phyloP scores from a whole-genome alignment of 2,113 vertebrate species.

The Acrocephalus arundinaceus region DNA sequence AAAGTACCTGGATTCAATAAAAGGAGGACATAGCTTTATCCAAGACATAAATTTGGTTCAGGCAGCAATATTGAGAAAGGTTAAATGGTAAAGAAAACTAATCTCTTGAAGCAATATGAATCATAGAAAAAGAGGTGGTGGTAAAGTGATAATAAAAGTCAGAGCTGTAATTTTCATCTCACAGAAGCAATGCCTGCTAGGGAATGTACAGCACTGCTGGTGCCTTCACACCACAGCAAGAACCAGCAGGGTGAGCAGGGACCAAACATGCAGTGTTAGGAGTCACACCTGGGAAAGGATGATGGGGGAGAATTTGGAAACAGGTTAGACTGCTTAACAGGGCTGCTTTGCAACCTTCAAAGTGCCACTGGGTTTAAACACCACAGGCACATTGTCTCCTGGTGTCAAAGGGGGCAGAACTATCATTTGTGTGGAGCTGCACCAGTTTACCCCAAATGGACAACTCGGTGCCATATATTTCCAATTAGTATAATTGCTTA shows the following conservation, averaged over 20 bases:
- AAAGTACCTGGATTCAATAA: conserved; percentile 63
- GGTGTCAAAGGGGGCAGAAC: neutral
- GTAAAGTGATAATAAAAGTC: conserved; percentile 50
- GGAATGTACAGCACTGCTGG: neutral
- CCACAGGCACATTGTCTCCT: fast-evolving
- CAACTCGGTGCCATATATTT: neutral
- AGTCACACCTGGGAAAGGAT: neutral
- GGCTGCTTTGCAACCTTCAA: neutral
- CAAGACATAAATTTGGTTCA: conserved; percentile 64
- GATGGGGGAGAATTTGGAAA: neutral
- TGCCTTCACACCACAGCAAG: neutral
- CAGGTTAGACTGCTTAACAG: neutral
- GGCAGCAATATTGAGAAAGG: conserved; percentile 75
- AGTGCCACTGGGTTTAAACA: neutral
- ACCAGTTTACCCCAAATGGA: neutral
- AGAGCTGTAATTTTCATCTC: conserved; percentile 57
- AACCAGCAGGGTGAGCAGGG: fast-evolving
- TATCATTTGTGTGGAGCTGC: neutral
- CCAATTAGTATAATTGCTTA: neutral
- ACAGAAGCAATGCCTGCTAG: neutral
- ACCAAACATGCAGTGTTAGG: fast-evolving
- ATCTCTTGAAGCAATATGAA: conserved; percentile 74
- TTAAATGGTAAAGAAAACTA: conserved; percentile 74
- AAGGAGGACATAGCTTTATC: conserved; percentile 66
- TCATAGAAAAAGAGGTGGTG: conserved; percentile 60